Evolutionary conservation across 1,140 invertebrate genomes (phyloP).

Genomic region (Trichonephila clavata): DNA sequence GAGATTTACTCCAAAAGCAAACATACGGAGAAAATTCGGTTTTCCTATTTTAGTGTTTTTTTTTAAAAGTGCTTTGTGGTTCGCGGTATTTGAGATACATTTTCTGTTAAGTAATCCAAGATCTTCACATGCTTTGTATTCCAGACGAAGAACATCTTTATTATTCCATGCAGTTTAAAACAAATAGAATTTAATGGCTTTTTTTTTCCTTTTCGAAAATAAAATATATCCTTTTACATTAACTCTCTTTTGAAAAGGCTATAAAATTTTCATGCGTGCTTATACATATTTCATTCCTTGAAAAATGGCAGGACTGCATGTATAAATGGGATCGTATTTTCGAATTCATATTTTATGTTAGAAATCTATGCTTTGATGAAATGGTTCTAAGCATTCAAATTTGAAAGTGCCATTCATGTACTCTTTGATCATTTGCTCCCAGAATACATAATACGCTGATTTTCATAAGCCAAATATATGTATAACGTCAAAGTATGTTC

Average conservation of each 20-base stretch:
- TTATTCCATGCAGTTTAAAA: not conserved
- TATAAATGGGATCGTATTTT: conserved; percentile 17
- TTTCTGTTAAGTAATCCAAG: conserved; percentile 15
- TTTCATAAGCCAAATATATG: not conserved
- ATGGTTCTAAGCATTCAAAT: not conserved
- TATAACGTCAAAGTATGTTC: not conserved
- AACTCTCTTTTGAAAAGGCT: not conserved
- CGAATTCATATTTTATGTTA: conserved; percentile 9
- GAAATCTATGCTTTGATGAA: not conserved
- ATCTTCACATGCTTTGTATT: not conserved
- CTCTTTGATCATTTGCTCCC: not conserved
- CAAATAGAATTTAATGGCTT: not conserved
- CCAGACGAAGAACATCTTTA: not conserved
- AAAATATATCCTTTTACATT: not conserved
- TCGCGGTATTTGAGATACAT: not conserved
- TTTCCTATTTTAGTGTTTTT: not conserved
- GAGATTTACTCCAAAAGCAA: not conserved
- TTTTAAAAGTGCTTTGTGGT: not conserved
- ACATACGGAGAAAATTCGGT: not conserved
- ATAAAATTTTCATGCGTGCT: conserved; percentile 11
- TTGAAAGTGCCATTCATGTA: not conserved
- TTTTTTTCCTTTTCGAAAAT: not conserved
- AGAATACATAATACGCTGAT: not conserved
- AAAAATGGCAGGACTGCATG: not conserved
- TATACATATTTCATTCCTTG: conserved; percentile 22